Percentiles rank a stretch among this genome's conserved stretches.
These are phyloP conservation scores for Syrrhaptes paradoxus DNA, from an alignment of 2,113 vertebrate genomes.

Conservation along the genomic window DNA sequence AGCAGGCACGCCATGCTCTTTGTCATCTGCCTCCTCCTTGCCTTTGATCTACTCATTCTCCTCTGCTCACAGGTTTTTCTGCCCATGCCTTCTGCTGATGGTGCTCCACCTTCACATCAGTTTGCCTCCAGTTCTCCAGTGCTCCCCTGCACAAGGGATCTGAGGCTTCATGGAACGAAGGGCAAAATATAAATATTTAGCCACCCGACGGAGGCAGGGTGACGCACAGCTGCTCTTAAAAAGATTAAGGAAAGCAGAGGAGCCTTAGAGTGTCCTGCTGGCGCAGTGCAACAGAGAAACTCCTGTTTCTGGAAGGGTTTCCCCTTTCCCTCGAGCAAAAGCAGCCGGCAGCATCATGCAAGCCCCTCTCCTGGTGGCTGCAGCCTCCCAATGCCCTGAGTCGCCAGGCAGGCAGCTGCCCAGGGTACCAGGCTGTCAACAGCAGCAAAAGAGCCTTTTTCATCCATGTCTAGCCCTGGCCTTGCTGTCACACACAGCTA, in stretches of 20 bases:
- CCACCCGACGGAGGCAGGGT: not conserved
- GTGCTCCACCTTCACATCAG: not conserved
- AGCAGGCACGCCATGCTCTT: not conserved
- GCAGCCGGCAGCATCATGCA: not conserved
- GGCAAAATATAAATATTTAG: not conserved
- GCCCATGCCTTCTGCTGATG: not conserved
- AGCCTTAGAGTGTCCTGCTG: not conserved
- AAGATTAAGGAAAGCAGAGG: not conserved
- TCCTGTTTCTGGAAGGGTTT: not conserved
- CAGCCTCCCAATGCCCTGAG: not conserved
- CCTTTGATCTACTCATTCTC: not conserved
- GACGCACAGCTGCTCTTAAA: not conserved
- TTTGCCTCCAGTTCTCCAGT: not conserved
- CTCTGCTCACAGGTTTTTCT: not conserved
- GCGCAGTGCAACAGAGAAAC: not conserved
- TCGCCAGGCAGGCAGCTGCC: not conserved
- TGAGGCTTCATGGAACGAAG: not conserved
- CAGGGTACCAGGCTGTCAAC: not conserved
- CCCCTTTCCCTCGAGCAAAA: not conserved
- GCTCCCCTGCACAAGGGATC: not conserved
- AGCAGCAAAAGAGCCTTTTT: not conserved
- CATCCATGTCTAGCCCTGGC: not conserved
- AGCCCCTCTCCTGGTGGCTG: not conserved
- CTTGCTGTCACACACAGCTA: not conserved
- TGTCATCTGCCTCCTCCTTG: not conserved